Percentiles rank a stretch among this genome's conserved stretches.
Evolutionary conservation across 1,140 invertebrate species (phyloP).

Genomic region (Phymastichus coffea): DNA sequence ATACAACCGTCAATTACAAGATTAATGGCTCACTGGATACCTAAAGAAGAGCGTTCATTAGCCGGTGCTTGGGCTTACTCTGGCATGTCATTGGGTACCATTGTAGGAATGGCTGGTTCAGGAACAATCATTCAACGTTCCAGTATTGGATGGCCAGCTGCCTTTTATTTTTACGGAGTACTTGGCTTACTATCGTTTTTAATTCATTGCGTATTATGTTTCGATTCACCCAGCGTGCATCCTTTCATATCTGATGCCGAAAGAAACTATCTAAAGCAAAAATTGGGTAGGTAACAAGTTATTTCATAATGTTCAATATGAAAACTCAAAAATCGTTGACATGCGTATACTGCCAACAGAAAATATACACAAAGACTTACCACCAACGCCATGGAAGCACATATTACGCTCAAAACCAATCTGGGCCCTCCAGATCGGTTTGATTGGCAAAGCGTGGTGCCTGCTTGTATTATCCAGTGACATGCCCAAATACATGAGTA

Average conservation of each 20-base stretch:
- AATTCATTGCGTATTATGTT: slow-evolving; percentile 70
- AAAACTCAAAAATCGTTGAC: no score
- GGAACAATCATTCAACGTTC: slow-evolving; percentile 68
- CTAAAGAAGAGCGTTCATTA: neutral
- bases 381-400: slow-evolving; percentile 69
- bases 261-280: slow-evolving; percentile 69
- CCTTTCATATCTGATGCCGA: slow-evolving; percentile 81
- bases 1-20: neutral
- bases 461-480: slow-evolving; percentile 92
- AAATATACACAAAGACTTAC: slow-evolving; percentile 56
- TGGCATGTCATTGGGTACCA: slow-evolving; percentile 52
- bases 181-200: slow-evolving; percentile 72
- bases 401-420: slow-evolving; percentile 75
- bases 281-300: slow-evolving; percentile 66
- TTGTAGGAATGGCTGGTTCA: slow-evolving; percentile 70
- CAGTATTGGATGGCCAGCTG: slow-evolving; percentile 73
- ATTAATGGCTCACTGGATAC: slow-evolving; percentile 10
- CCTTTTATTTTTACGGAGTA: slow-evolving; percentile 82
- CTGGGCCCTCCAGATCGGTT: slow-evolving; percentile 70
- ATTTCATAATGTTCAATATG: slow-evolving; percentile 47
- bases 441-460: slow-evolving; percentile 88
- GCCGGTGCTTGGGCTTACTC: neutral
- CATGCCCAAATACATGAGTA: slow-evolving; percentile 88
- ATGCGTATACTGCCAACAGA: slow-evolving; percentile 64
- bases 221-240: slow-evolving; percentile 77